Conservation (phyloP, 2,888 invertebrate species). For the Trachelus iudaicus region DNA sequence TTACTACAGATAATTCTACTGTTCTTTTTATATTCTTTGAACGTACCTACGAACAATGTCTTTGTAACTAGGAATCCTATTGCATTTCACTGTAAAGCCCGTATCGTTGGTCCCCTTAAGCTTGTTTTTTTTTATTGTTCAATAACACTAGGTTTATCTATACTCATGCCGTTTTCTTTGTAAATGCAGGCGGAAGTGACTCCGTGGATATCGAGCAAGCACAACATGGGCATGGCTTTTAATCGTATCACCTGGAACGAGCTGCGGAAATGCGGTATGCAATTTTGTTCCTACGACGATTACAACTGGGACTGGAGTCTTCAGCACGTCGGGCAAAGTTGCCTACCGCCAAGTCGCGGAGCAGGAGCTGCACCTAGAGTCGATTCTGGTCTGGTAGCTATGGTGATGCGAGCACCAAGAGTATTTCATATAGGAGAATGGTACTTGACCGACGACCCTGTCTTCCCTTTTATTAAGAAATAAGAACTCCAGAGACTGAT, state of each 20-base stretch:
- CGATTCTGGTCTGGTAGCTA: conserved; percentile 76
- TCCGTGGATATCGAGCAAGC: conserved; percentile 96
- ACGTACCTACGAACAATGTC: background rate
- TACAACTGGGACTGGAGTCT: conserved; percentile 99
- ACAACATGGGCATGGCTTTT: conserved; percentile 99
- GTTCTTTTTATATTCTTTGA: background rate
- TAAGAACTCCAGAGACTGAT: background rate
- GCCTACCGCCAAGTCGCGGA: conserved; percentile 75
- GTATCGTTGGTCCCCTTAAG: background rate
- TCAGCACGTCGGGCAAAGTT: conserved; percentile 88
- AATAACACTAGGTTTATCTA: background rate
- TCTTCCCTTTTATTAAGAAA: background rate
- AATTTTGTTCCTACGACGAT: conserved; percentile 97
- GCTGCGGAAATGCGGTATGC: conserved; percentile 81
- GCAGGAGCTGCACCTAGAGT: conserved; percentile 53
- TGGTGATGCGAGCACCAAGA: conserved; percentile 91
- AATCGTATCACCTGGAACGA: conserved; percentile 88
- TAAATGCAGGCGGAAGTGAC: conserved; percentile 84
- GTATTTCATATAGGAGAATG: conserved; percentile 99
- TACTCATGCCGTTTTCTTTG: background rate
- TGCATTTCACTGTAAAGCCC: background rate
- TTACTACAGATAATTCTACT: background rate
- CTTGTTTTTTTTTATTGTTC: background rate
- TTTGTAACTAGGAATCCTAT: background rate
- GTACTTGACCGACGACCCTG: conserved; percentile 67